phyloP scores from a whole-genome alignment of 2,113 vertebrate genomes.

The Hydrochoerus hydrochaeris region DNA sequence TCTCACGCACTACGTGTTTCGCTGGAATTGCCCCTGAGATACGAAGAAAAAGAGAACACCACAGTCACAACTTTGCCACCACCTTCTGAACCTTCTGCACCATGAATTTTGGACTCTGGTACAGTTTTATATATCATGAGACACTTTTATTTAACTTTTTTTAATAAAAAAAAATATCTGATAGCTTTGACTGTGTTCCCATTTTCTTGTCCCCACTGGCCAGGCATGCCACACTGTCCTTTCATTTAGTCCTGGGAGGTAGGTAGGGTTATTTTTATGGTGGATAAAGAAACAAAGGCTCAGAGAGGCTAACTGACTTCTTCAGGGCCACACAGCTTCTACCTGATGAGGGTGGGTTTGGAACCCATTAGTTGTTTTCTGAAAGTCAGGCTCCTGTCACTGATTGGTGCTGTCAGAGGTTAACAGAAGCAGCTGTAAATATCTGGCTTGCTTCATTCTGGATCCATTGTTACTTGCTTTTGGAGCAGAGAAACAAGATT shows the following conservation, averaged over 20 bases:
- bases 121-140: conserved; percentile 69
- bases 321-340: neutral
- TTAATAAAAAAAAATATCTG: conserved; percentile 78
- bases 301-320: neutral
- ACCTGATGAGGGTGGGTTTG: neutral
- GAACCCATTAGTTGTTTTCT: neutral
- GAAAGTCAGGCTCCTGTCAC: neutral
- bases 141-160: conserved; percentile 78
- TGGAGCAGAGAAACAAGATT: conserved; percentile 11
- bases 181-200: neutral
- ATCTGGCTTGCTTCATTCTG: conserved; percentile 43
- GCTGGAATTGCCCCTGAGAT: conserved; percentile 84
- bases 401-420: neutral
- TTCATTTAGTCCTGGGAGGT: neutral
- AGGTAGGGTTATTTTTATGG: neutral
- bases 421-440: neutral
- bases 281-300: neutral
- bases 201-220: neutral
- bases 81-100: conserved; percentile 64
- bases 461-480: conserved; percentile 54
- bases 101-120: conserved; percentile 53
- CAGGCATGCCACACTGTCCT: neutral
- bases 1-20: conserved; percentile 56
- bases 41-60: conserved; percentile 82
- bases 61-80: neutral